Base-by-base conservation (phyloP, 1,140 invertebrate species). In the Drosophila busckii region DNA sequence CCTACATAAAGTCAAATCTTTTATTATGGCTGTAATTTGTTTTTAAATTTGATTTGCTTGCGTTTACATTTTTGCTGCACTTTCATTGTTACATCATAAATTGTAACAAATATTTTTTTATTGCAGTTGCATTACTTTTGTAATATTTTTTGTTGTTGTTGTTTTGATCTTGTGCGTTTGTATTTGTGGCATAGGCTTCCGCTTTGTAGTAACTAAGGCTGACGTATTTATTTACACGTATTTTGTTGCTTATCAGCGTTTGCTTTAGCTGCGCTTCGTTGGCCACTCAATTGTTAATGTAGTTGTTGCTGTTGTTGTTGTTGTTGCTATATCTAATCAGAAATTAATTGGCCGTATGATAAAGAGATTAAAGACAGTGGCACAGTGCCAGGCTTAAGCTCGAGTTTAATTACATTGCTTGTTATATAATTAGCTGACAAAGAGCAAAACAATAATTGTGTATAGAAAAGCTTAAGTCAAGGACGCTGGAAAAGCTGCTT, bases 261-360 rank as follows among this genome's bases (percentile, higher is more conserved):
- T 35, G 64, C 46, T 54, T 66, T 61, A 68, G 60, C 54, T 60
- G 42, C 60, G 60, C 70, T 64, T 75, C 70, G 69, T 63, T 63
- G 49, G 35, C 20, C 17, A 16, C 38, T 45, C 45, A 35, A 61
- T 69, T 58, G 45, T 73, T 48, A 35, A 32, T 13, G 22, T 56
- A 29, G 20, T 15, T 10, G 29, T 65, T 41, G 26, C 12, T 44
- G 45, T 64, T 34, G 9, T 17, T 44, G 22, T 28, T 22, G 25
- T 65, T 29, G 48, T 45, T 34, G 25, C 13, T 54, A 48, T 53
- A 56, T 48, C 48, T 78, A 68, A 78, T 73, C 73, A 56, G n/a
- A 60, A 78, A 54, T 73, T 80, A 80, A 78, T 80, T 78, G 75
- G 68, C 49, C 75, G n/a, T 71, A 50, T 73, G 73, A 78, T 78